Evolutionary conservation across 2,797 vertebrate genomes (phyloP).

Genomic region (Pantherophis alleghaniensis): DNA sequence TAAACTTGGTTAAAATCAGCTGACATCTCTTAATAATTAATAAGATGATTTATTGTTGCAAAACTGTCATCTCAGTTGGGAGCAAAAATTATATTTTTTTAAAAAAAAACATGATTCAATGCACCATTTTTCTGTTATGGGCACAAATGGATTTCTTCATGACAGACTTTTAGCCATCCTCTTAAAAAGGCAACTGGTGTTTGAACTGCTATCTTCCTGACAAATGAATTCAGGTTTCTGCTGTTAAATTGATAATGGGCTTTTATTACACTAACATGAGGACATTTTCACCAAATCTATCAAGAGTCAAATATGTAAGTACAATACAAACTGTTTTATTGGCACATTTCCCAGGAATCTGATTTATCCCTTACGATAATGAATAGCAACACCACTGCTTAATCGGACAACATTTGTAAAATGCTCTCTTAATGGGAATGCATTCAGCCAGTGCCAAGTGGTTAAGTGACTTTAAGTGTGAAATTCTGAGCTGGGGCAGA

Average conservation of each 20-base stretch:
- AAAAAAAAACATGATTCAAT: slow-evolving; percentile 54
- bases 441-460: slow-evolving; percentile 55
- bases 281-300: slow-evolving; percentile 69
- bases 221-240: slow-evolving; percentile 67
- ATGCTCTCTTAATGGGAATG: slow-evolving; percentile 62
- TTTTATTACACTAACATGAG: slow-evolving; percentile 69
- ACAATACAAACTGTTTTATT: slow-evolving; percentile 63
- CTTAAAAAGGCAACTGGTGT: slow-evolving; percentile 64
- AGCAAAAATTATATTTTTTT: slow-evolving; percentile 42
- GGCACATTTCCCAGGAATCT: slow-evolving; percentile 69
- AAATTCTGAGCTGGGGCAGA: slow-evolving; percentile 44
- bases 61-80: slow-evolving; percentile 54
- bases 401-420: slow-evolving; percentile 61
- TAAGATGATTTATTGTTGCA: slow-evolving; percentile 52
- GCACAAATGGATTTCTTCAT: slow-evolving; percentile 57
- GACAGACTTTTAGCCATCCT: slow-evolving; percentile 59
- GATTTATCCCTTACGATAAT: slow-evolving; percentile 67
- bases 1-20: slow-evolving; percentile 51
- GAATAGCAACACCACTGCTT: slow-evolving; percentile 62
- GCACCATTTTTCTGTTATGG: slow-evolving; percentile 52
- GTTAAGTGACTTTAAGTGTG: slow-evolving; percentile 56
- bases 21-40: slow-evolving; percentile 53
- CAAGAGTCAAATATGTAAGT: slow-evolving; percentile 61
- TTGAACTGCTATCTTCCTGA: slow-evolving; percentile 65
- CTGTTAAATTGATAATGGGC: slow-evolving; percentile 69